phyloP scores from a whole-genome alignment of 1,140 invertebrate genomes.

The Mactra quadrangularis region DNA sequence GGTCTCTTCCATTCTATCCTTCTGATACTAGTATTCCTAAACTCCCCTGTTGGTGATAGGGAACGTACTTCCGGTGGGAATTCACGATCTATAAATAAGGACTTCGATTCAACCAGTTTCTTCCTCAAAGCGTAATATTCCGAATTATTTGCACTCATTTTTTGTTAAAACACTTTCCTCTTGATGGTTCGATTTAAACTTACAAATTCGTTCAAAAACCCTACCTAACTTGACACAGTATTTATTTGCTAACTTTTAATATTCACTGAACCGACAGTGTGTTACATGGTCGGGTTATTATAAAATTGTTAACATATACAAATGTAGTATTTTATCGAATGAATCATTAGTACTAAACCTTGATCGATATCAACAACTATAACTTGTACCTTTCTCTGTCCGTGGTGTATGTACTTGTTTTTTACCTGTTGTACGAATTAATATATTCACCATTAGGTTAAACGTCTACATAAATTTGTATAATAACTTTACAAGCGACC shows the following conservation, averaged over 20 bases:
- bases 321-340: too few relatives aligned
- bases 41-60: slow-evolving; percentile 49
- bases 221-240: too few relatives aligned
- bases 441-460: too few relatives aligned
- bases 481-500: too few relatives aligned
- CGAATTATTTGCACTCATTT: slow-evolving; percentile 32
- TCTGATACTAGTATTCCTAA: background rate
- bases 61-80: slow-evolving; percentile 67
- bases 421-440: too few relatives aligned
- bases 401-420: too few relatives aligned
- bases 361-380: too few relatives aligned
- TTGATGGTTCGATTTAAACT: too few relatives aligned
- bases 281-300: slow-evolving; percentile 31
- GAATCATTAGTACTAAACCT: too few relatives aligned
- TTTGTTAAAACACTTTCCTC: background rate
- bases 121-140: slow-evolving; percentile 58
- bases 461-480: too few relatives aligned
- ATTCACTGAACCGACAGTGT: background rate
- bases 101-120: slow-evolving; percentile 47
- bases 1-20: slow-evolving; percentile 58
- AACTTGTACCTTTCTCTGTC: too few relatives aligned
- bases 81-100: slow-evolving; percentile 66
- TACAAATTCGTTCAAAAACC: too few relatives aligned
- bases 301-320: background rate
- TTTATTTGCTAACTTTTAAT: slow-evolving; percentile 20